Evolutionary conservation across 2,797 vertebrate genomes (phyloP), one percentile per base, ranked within the genome.

Genomic region (Chrosomus eos): DNA sequence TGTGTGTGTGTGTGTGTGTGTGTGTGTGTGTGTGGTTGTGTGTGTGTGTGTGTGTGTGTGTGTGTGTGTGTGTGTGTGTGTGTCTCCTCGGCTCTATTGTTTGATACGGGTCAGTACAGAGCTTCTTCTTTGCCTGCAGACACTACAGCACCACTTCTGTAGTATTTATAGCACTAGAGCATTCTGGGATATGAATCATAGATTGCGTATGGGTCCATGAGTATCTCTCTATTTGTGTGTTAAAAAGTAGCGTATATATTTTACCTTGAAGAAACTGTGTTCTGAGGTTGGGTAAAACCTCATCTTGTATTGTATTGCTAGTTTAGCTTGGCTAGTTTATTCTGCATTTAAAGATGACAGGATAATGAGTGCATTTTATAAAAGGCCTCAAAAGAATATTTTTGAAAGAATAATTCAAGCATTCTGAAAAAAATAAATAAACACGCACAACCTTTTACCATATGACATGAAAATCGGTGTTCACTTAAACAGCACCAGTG

Each of bases 121-220:
- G 66, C 43, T 78, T 66, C 48, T 71, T 58, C 60, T 83, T 79
- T 36, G 58, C 85, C 82, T 80, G 81, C 79, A 88, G 88, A 81
- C 83, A 86, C 80, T 70, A 76, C 82, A 80, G 77, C 77, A 78
- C 51, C 86, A 73, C 43, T 55, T 75, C 62, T 82, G 66, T 21
- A 67, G 79, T 87, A 88, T 88, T 88, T 87, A 88, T 88, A 87
- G 82, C 70, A 72, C 85, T 26, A 85, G 51, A 82, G 83, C 81
- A 88, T 78, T 86, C 70, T 85, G 82, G 83, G 76, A 85, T 82
- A 85, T 86, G 85, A 88, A 86, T 87, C 86, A 89, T 66, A 18
- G 71, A 66, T 71, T 64, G 70, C 3, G 23, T 71, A 76, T 73
- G 71, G 31, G 10, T 76, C 51, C 16, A 21, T 70, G 33, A 40